phyloP scores from a whole-genome alignment of 1,140 invertebrate genomes.

The Atta texana region DNA sequence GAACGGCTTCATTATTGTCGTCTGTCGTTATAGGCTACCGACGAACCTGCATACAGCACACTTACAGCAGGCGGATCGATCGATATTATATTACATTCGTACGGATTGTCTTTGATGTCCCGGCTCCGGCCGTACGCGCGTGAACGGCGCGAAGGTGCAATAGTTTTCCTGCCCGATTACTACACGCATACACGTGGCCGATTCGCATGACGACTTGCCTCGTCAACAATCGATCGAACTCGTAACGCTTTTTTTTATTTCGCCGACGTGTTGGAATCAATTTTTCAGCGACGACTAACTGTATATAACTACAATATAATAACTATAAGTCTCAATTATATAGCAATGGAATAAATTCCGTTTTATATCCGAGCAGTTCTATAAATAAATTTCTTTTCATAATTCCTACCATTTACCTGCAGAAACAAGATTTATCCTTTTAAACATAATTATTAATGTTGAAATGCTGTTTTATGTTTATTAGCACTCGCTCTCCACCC shows the following conservation, averaged over 20 bases:
- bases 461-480: background rate
- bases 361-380: background rate
- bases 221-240: background rate
- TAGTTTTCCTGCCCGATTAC: constrained; percentile 61
- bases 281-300: background rate
- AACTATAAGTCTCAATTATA: background rate
- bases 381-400: background rate
- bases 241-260: too few relatives aligned
- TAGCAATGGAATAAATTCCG: background rate
- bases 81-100: constrained; percentile 33
- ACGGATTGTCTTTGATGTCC: constrained; percentile 48
- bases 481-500: background rate
- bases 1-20: constrained; percentile 31
- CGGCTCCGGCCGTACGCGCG: background rate
- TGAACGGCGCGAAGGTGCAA: constrained; percentile 57
- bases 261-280: constrained; percentile 13
- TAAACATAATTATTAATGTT: background rate
- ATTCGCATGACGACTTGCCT: constrained; percentile 46
- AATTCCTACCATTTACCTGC: background rate
- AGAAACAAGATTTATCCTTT: background rate
- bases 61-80: constrained; percentile 8
- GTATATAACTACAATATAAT: too few relatives aligned
- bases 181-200: background rate
- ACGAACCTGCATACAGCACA: background rate
- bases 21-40: background rate